phyloP scores from a whole-genome alignment of 2,797 vertebrate genomes.

The Coracias cyanogaster region DNA sequence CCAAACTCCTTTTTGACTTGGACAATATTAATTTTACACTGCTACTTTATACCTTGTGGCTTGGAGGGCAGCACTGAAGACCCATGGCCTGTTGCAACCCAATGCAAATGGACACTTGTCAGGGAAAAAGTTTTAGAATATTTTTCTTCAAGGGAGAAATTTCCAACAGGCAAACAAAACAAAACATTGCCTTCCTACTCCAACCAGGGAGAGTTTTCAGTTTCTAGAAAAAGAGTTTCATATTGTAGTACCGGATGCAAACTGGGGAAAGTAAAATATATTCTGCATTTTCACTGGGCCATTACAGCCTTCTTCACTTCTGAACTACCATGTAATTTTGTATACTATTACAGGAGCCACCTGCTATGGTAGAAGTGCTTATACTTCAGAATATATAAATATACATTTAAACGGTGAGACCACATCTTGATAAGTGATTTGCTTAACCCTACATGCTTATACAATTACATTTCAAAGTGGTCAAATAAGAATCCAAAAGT shows the following conservation, averaged over 20 bases:
- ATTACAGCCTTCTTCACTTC: background rate
- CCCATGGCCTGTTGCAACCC: background rate
- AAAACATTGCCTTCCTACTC: background rate
- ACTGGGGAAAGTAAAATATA: background rate
- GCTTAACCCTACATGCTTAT: background rate
- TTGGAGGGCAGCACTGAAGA: background rate
- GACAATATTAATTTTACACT: background rate
- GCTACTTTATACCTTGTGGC: background rate
- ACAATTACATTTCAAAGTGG: background rate
- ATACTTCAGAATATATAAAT: background rate
- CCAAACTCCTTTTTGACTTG: background rate
- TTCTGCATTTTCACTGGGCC: background rate
- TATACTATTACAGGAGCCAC: background rate
- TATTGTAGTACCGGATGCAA: background rate
- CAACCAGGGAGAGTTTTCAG: background rate
- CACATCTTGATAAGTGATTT: background rate
- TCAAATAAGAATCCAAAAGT: background rate
- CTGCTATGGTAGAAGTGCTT: background rate
- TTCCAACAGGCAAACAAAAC: background rate
- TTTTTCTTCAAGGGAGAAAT: background rate
- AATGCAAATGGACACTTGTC: too few species aligned
- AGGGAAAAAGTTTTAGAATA: background rate
- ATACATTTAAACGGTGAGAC: background rate
- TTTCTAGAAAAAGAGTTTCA: background rate
- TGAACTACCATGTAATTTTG: background rate